Base-by-base conservation (phyloP, 2,797 vertebrate genomes). In the Nyctibius grandis region DNA sequence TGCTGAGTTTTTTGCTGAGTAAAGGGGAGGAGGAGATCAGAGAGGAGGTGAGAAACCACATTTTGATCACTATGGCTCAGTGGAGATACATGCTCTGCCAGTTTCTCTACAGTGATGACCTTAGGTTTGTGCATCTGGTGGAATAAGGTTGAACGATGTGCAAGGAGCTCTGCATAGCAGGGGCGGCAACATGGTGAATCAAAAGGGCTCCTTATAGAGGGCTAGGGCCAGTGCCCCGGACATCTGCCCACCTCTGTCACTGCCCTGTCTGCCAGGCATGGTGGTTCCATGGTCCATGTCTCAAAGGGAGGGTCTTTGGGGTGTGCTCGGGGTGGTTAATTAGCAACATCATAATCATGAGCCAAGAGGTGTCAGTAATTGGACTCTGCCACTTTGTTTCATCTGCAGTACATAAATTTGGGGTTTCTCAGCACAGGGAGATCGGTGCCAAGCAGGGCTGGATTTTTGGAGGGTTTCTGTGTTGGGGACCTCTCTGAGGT, bases 1-100 rank as follows among this genome's bases (percentile, higher is more conserved):
- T 85, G 34, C 63, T 81, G 80, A 84, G 36, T 69, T 78, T 63
- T 65, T 70, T 56, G 16, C 17, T 81, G 87, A 87, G 48, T 38
- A 88, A 36, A 36, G 33, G 40, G 26, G 34, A 69, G 50, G 26
- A 48, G 36, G 28, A 72, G n/a, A 57, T 76, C 50, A 79, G 53
- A 79, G 50, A 40, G 7, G 22, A 91, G 54, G 34, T 82, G 17
- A 79, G 36, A 83, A 89, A 80, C 21, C 33, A 57, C 4, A 7
- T 59, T 85, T 77, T 63, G 65, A 38, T 81, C 36, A 31, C 80
- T 59, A 5, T 42, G 59, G 33, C 23, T 75, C 50, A n/a, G 45
- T 6, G 4, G 45, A 56, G 33, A 26, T 3, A 1, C 0, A 0
- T 42, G 22, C 38, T 68, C n/a, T 87, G 28, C 23, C 1, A 2